Evolutionary conservation across 2,113 vertebrate species (phyloP).

Genomic region (Phaethornis superciliosus): DNA sequence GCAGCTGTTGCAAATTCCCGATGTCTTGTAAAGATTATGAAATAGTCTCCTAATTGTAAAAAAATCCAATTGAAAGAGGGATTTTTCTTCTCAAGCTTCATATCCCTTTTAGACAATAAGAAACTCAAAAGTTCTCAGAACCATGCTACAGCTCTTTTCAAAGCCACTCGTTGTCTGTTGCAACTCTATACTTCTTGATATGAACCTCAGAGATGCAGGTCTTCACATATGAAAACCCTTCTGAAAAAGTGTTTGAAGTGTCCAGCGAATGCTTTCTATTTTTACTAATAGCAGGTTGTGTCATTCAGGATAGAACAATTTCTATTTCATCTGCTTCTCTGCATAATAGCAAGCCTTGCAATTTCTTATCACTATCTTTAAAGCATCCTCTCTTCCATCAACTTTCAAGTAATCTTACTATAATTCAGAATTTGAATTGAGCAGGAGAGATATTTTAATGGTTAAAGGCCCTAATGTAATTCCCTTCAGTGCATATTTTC

Average conservation of each 20-base stretch:
- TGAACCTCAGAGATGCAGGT: background rate
- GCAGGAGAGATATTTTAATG: background rate
- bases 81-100: background rate
- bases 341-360: background rate
- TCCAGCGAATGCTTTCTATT: background rate
- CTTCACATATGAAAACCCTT: rapidly evolving
- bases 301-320: background rate
- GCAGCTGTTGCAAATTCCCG: background rate
- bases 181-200: background rate
- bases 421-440: slow-evolving; percentile 2
- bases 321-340: background rate
- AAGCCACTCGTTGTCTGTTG: background rate
- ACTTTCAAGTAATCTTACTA: background rate
- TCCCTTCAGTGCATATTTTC: slow-evolving; percentile 1
- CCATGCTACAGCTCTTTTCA: background rate
- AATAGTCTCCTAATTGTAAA: background rate
- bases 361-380: background rate
- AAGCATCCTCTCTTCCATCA: background rate
- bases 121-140: background rate
- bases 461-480: background rate
- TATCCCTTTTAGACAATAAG: background rate
- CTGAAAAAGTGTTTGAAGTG: background rate
- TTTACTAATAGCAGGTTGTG: background rate
- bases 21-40: background rate
- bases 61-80: background rate